These are phyloP conservation scores for Bombus consobrinus DNA, from an alignment of 1,140 invertebrate species.

Conservation along the genomic window DNA sequence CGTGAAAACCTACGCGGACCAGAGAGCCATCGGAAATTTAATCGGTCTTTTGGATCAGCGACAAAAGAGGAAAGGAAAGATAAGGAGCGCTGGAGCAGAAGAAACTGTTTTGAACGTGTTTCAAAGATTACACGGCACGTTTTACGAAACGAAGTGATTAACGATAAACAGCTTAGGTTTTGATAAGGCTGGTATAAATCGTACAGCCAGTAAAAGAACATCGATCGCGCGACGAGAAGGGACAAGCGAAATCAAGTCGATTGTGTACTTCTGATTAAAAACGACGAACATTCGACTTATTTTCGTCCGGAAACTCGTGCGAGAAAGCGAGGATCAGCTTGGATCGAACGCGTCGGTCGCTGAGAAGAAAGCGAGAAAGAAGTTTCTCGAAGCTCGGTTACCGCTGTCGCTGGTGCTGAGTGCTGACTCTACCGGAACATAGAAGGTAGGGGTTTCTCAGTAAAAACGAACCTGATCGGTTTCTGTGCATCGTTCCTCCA, in stretches of 20 bases:
- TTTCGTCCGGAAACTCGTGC: neutral
- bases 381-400: constrained; percentile 47
- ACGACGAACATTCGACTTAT: neutral
- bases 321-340: neutral
- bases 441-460: neutral
- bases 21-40: neutral
- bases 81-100: neutral
- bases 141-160: neutral
- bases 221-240: neutral
- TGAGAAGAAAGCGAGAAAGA: constrained; percentile 12
- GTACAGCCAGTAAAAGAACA: neutral
- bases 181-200: neutral
- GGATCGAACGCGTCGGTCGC: neutral
- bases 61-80: neutral
- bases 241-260: neutral
- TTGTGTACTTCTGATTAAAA: neutral
- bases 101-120: neutral
- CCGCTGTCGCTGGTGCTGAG: neutral
- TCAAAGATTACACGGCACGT: neutral
- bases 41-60: too few relatives aligned
- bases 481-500: neutral
- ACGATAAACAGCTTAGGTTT: neutral
- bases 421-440: neutral
- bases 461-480: neutral
- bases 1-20: neutral